Percentiles rank a stretch among this genome's conserved stretches.
Evolutionary conservation across 2,888 invertebrate genomes (phyloP).

Genomic region (Ennomos quercinarius): DNA sequence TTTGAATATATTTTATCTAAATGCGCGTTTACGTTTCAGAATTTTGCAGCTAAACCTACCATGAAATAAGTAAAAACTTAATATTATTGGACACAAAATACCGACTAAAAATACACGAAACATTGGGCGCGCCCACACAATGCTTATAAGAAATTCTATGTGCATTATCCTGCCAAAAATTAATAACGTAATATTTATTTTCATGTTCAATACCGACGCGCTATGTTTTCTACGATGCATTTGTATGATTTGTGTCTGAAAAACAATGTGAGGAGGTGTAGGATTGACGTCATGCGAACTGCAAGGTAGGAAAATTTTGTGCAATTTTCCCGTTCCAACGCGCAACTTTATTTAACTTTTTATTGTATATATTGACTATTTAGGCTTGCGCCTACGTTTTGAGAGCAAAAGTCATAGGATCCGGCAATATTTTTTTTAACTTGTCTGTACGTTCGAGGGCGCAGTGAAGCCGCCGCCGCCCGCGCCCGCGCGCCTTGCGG

Average conservation of each 20-base stretch:
- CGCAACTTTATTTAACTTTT: constrained; percentile 49
- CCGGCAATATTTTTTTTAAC: constrained; percentile 60
- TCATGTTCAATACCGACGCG: constrained; percentile 6
- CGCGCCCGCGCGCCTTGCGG: constrained; percentile 57
- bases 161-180: constrained; percentile 20
- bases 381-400: constrained; percentile 72
- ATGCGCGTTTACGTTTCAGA: no score
- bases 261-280: constrained; percentile 29
- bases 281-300: constrained; percentile 38
- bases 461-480: constrained; percentile 57
- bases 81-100: no score
- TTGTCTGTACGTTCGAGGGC: constrained; percentile 61
- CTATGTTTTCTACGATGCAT: constrained; percentile 10
- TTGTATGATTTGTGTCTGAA: constrained; percentile 19
- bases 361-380: constrained; percentile 46
- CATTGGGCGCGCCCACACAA: constrained; percentile 16
- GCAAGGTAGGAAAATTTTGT: constrained; percentile 73
- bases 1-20: no score
- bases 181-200: constrained; percentile 1
- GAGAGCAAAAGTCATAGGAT: constrained; percentile 57
- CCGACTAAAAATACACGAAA: not conserved
- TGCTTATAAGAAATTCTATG: constrained; percentile 13
- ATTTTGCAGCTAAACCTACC: no score
- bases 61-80: constrained; percentile 1
- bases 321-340: constrained; percentile 70